phyloP scores from a whole-genome alignment of 2,888 invertebrate species.

The Nomada lathburiana region DNA sequence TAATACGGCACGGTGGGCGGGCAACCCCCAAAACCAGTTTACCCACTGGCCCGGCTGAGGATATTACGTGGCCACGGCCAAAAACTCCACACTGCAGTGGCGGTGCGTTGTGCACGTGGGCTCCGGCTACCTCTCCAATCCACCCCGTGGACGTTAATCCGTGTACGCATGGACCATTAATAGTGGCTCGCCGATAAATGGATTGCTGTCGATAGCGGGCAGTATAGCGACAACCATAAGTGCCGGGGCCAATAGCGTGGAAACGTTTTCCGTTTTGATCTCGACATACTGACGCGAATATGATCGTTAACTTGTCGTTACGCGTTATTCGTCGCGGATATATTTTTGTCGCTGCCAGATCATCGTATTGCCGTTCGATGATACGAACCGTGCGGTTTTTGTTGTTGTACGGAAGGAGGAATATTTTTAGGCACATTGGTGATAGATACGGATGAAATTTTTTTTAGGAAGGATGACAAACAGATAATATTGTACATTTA shows the following conservation, averaged over 20 bases:
- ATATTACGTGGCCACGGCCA: slow-evolving; percentile 50
- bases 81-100: slow-evolving; percentile 57
- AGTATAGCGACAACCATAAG: slow-evolving; percentile 54
- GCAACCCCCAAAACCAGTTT: slow-evolving; percentile 63
- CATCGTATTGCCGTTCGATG: no score
- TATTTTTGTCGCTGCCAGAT: no score
- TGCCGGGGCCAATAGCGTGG: slow-evolving; percentile 61
- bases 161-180: slow-evolving; percentile 71
- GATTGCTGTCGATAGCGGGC: slow-evolving; percentile 70
- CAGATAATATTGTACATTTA: no score
- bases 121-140: neutral
- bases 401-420: no score
- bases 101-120: slow-evolving; percentile 20
- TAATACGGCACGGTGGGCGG: slow-evolving; percentile 43
- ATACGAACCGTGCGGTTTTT: no score
- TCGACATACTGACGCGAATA: slow-evolving; percentile 10
- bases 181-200: slow-evolving; percentile 73
- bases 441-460: no score
- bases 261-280: slow-evolving; percentile 48
- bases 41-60: slow-evolving; percentile 44
- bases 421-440: no score
- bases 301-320: slow-evolving; percentile 12
- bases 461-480: no score
- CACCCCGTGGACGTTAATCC: slow-evolving; percentile 65
- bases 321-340: neutral